phyloP scores from a whole-genome alignment of 2,797 vertebrate genomes.

The Paratrypauchen microcephalus region DNA sequence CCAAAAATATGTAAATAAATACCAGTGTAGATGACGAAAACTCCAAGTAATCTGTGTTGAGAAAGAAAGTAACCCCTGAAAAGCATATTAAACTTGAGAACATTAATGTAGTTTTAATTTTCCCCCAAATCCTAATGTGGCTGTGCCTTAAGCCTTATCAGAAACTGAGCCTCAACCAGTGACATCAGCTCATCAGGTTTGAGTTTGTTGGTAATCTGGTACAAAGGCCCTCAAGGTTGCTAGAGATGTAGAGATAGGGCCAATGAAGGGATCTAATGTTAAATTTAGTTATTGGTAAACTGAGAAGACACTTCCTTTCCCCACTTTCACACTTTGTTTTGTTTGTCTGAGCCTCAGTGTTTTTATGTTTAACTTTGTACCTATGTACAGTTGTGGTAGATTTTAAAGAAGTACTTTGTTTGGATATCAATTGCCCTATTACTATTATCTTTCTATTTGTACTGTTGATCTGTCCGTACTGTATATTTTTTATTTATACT shows the following conservation, averaged over 20 bases:
- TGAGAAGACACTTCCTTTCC: constrained; percentile 36
- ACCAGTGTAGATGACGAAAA: not conserved
- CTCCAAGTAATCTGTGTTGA: not conserved
- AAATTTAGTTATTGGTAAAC: constrained; percentile 29
- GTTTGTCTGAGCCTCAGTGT: constrained; percentile 16
- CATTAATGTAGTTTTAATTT: not conserved
- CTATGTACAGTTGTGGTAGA: no score
- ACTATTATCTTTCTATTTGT: no score
- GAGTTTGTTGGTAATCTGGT: constrained; percentile 61
- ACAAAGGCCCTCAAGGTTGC: constrained; percentile 47
- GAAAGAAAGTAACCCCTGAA: not conserved
- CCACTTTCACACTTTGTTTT: constrained; percentile 33
- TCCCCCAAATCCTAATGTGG: constrained; percentile 13
- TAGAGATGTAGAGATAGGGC: constrained; percentile 45
- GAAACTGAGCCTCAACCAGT: constrained; percentile 49
- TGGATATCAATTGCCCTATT: no score
- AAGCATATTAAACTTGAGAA: not conserved
- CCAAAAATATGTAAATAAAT: not conserved
- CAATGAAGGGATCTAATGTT: constrained; percentile 23
- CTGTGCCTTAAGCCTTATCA: constrained; percentile 56
- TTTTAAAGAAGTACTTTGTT: no score
- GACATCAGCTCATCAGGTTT: constrained; percentile 66
- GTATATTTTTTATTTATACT: no score
- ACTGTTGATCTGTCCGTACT: no score
- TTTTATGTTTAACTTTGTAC: not conserved